A percentile compares a stretch with the other conserved stretches of the same genome.
phyloP scores from a whole-genome alignment of 2,113 vertebrate genomes.

The Neodon shergylaensis region DNA sequence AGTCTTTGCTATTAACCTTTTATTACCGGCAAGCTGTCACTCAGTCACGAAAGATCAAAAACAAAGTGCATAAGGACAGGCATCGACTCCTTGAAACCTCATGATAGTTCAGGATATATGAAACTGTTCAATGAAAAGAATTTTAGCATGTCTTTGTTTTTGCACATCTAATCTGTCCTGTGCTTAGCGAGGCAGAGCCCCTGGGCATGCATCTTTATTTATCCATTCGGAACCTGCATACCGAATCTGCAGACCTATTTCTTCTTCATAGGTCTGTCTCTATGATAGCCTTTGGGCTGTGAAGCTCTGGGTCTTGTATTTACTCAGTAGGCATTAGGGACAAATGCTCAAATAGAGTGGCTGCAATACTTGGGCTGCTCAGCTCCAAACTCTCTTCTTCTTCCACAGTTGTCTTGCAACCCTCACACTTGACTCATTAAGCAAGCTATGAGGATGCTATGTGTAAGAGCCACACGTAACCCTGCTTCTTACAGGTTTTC shows the following conservation, averaged over 20 bases:
- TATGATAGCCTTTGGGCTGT: no score
- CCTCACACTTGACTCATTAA: background rate
- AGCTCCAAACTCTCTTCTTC: background rate
- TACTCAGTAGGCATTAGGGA: background rate
- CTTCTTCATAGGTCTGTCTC: background rate
- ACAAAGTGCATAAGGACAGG: constrained; percentile 34
- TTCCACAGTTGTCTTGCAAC: constrained; percentile 20
- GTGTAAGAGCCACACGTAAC: background rate
- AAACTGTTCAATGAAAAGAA: background rate
- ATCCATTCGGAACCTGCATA: background rate
- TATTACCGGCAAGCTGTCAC: background rate
- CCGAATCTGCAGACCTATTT: background rate
- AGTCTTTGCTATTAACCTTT: constrained; percentile 18
- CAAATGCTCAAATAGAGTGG: background rate
- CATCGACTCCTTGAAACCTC: background rate
- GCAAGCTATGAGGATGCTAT: background rate
- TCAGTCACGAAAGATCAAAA: constrained; percentile 11
- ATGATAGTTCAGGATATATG: background rate
- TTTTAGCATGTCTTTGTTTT: background rate
- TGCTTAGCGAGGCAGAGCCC: background rate
- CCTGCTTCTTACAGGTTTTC: no score
- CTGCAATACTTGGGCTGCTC: background rate
- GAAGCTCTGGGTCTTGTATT: background rate
- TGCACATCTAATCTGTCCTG: background rate
- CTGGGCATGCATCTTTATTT: background rate